These are phyloP conservation scores for Xestia sexstrigata DNA, from an alignment of 2,888 invertebrate genomes.

Conservation along the genomic window DNA sequence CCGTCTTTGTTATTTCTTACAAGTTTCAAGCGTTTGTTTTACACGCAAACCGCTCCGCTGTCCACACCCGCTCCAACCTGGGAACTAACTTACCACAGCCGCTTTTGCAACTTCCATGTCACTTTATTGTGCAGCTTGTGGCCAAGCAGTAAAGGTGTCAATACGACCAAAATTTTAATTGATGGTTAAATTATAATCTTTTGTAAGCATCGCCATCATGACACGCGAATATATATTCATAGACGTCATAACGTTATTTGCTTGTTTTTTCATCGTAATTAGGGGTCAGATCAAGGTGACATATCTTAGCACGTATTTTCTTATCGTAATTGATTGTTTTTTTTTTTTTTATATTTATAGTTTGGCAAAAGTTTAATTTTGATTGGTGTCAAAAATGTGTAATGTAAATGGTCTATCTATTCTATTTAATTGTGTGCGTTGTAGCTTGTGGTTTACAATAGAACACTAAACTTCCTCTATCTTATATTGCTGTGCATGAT, in stretches of 20 bases:
- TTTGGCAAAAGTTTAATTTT: background rate
- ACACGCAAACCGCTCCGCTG: background rate
- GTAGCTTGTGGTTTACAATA: background rate
- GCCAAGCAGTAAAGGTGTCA: background rate
- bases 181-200: background rate
- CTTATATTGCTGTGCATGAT: background rate
- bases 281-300: conserved; percentile 9
- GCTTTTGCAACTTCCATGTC: background rate
- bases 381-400: background rate
- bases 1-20: background rate
- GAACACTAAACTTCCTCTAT: background rate
- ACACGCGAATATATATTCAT: background rate
- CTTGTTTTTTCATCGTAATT: background rate
- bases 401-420: background rate
- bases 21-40: background rate
- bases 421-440: background rate
- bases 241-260: background rate
- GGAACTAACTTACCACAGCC: background rate
- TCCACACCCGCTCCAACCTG: background rate
- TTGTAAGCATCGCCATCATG: background rate
- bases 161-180: too few species aligned
- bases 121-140: background rate
- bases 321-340: conserved; percentile 6
- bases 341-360: background rate
- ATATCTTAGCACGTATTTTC: background rate